phyloP scores from a whole-genome alignment of 2,888 invertebrate genomes.

The Stenchaetothrips biformis region DNA sequence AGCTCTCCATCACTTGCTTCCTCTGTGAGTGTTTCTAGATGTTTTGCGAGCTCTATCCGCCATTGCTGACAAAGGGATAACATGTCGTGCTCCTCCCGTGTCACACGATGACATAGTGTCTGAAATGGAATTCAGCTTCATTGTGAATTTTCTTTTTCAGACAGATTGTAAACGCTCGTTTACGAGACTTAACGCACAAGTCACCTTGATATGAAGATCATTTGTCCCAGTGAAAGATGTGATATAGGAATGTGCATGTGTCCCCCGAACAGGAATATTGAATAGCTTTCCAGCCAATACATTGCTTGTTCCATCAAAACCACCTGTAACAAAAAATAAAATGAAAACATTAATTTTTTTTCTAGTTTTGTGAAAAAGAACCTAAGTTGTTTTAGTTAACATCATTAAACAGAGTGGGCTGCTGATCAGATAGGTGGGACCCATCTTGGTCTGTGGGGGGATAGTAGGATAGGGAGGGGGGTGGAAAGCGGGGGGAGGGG shows the following conservation, averaged over 20 bases:
- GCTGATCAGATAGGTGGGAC: neutral
- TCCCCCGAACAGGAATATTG: constrained; percentile 94
- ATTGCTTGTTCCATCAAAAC: constrained; percentile 98
- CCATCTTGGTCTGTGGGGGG: neutral
- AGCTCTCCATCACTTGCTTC: constrained; percentile 94
- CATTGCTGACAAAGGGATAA: constrained; percentile 63
- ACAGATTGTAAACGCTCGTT: no score
- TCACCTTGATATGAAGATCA: constrained; percentile 56
- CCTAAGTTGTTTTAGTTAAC: neutral
- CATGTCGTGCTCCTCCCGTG: constrained; percentile 58
- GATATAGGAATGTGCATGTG: constrained; percentile 97
- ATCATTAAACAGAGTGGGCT: neutral
- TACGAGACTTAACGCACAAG: neutral
- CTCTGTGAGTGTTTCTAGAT: constrained; percentile 69
- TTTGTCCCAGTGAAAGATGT: constrained; percentile 75
- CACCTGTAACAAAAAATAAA: constrained; percentile 57
- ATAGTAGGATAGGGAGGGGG: neutral
- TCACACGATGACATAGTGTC: constrained; percentile 49
- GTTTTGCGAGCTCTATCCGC: constrained; percentile 63
- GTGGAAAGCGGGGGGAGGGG: neutral
- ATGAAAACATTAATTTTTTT: constrained; percentile 13
- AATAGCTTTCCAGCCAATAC: constrained; percentile 96
- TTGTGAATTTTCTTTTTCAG: no score
- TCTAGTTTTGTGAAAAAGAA: constrained; percentile 7
- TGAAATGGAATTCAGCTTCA: constrained; percentile 39